A percentile compares a stretch with the other conserved stretches of the same genome.
phyloP scores from a whole-genome alignment of 2,113 vertebrate species.

The Drymodes brunneopygia region DNA sequence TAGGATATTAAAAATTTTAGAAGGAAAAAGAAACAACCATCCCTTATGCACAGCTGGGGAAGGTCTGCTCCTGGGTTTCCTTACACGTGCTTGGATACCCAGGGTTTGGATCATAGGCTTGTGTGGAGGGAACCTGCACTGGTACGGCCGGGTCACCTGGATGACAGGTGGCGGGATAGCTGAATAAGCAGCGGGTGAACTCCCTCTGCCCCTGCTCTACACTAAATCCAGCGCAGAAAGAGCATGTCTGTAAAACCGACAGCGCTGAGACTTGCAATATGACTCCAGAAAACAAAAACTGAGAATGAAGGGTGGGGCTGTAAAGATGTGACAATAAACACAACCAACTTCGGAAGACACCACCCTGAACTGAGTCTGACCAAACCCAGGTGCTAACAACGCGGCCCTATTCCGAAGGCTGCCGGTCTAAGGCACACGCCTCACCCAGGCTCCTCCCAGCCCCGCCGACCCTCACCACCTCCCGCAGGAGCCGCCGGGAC shows the following conservation, averaged over 20 bases:
- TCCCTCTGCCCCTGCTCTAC: background rate
- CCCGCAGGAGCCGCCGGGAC: too few species aligned
- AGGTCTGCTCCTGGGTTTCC: background rate
- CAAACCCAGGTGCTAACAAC: fast-evolving
- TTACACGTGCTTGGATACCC: fast-evolving
- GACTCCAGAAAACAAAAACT: background rate
- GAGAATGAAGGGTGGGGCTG: background rate
- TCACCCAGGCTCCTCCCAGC: too few species aligned
- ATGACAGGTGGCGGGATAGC: too few species aligned
- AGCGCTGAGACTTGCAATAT: background rate
- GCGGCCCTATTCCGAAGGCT: background rate
- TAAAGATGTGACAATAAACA: background rate
- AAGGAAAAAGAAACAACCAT: background rate
- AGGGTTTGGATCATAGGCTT: background rate
- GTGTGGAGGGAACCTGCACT: background rate
- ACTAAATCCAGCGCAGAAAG: fast-evolving
- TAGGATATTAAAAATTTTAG: background rate
- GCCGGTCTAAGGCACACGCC: fast-evolving
- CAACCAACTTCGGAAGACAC: background rate
- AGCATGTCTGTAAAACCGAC: background rate
- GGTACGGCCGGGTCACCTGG: background rate
- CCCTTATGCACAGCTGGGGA: background rate
- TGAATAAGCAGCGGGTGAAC: fast-evolving
- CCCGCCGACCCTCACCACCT: background rate
- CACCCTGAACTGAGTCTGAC: background rate